phyloP scores from a whole-genome alignment of 1,140 invertebrate species.

The Leptopilina clavipes region DNA sequence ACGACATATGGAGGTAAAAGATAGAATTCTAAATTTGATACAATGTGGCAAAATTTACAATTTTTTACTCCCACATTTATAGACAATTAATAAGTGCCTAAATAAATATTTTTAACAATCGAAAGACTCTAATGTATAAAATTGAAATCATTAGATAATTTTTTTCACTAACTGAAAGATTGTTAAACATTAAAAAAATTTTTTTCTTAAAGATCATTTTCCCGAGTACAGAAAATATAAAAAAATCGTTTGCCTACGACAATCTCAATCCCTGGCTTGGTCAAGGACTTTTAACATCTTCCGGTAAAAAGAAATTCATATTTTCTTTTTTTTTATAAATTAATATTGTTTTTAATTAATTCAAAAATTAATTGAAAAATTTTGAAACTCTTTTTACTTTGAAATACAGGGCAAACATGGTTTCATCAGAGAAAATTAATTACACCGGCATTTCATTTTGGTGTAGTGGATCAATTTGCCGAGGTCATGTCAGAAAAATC shows the following conservation, averaged over 20 bases:
- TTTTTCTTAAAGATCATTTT: slow-evolving; percentile 60
- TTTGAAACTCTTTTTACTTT: slow-evolving; percentile 8
- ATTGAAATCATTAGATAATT: not conserved
- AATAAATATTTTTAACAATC: too few relatives aligned
- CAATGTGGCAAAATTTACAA: not conserved
- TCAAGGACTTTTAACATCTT: slow-evolving; percentile 80
- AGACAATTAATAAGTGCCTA: too few relatives aligned
- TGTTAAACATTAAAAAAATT: not conserved
- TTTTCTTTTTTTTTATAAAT: not conserved
- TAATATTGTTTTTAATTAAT: too few relatives aligned
- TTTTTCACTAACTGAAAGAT: not conserved
- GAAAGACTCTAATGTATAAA: too few relatives aligned
- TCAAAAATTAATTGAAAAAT: slow-evolving; percentile 7
- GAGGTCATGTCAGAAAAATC: slow-evolving; percentile 85
- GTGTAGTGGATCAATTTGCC: slow-evolving; percentile 87
- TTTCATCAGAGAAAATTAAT: slow-evolving; percentile 85
- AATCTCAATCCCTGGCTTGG: slow-evolving; percentile 82
- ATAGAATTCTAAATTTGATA: too few relatives aligned
- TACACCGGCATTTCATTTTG: slow-evolving; percentile 92
- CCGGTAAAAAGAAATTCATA: slow-evolving; percentile 67
- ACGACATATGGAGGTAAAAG: slow-evolving; percentile 57
- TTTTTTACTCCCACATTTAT: not conserved
- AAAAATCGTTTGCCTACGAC: slow-evolving; percentile 80
- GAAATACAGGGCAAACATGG: slow-evolving; percentile 82
- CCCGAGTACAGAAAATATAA: slow-evolving; percentile 74